phyloP scores from a whole-genome alignment of 2,888 invertebrate genomes.

The Dicyrtoma fusca region DNA sequence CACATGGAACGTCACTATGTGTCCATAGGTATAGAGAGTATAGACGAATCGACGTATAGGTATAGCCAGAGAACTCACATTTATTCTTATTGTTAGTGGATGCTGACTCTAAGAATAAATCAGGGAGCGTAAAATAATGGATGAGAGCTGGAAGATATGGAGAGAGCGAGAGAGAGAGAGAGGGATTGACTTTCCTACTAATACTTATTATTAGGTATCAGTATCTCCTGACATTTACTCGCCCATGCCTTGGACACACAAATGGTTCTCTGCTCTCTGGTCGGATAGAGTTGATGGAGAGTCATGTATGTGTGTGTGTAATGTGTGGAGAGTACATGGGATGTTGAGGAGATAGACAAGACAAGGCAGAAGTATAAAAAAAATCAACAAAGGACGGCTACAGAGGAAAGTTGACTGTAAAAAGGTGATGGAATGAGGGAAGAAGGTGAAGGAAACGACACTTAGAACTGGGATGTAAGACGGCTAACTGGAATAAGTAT shows the following conservation, averaged over 20 bases:
- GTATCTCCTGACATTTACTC: background rate
- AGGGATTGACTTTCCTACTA: background rate
- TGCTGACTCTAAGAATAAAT: background rate
- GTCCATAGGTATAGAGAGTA: too few relatives aligned
- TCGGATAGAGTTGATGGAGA: conserved; percentile 17
- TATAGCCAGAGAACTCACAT: background rate
- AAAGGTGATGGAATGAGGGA: conserved; percentile 45
- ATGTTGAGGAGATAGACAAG: background rate
- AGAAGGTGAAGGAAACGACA: conserved; percentile 47
- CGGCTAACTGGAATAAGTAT: conserved; percentile 1
- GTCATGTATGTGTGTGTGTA: conserved; percentile 19
- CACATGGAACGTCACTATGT: too few relatives aligned
- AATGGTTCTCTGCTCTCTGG: conserved; percentile 4
- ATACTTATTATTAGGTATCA: background rate
- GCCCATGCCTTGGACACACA: background rate
- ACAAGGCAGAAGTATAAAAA: conserved; percentile 26
- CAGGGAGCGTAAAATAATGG: background rate
- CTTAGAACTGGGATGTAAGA: conserved; percentile 31
- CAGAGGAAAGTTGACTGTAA: conserved; percentile 39
- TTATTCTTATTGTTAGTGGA: background rate
- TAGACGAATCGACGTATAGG: too few relatives aligned
- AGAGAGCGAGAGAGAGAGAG: background rate
- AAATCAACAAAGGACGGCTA: conserved; percentile 46
- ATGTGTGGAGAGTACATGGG: background rate
- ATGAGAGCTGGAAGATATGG: conserved; percentile 2